Base-by-base conservation (phyloP, 30 jellyfish, hydroid and myxozoan species). In the Aurelia coerulea region DNA sequence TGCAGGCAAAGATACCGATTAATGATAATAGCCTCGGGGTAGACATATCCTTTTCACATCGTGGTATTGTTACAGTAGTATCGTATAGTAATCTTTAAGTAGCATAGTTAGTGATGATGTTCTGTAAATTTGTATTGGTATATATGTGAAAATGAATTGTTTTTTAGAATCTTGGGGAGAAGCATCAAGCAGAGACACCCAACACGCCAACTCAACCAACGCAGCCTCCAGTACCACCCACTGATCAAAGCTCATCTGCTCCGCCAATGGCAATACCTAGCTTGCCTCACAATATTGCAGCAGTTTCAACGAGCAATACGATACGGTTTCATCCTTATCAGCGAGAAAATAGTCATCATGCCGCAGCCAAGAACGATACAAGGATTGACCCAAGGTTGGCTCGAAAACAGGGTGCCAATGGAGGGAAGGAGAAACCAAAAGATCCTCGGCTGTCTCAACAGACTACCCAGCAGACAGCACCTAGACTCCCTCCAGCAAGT, bases 271-370 rank as follows among this genome's bases (percentile, higher is more conserved):
- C 56, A 46, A 7, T 31, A 59, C 74, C 12, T 52, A 51, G 32
- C 19, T 39, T 5, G 6, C 73, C 52, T 11, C 56, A 14, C 85
- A 74, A 19, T 46, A 52, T 23, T 31, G 59, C 75, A 10, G 33
- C 89, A 73, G 39, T 78, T 32, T 32, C 88, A 46, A 6, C 56
- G 8, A 46, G 56, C 14, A 46, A 9, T 11, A 41, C 78, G 34
- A 71, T 50, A 37, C 78, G 97, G 12, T 88, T 64, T 53, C 97
- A 88, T 41, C 97, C 97, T 42, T 88, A 88, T 56, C 89, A 79
- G 59, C 76, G 97, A 5, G 97, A 88, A 17, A 73, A 63, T 37
- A 64, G 88, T 49, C 34, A 37, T 65, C 33, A 23, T 2, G 66
- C 60, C 31, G 83, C 62, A 23, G 65, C 39, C 32, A 74, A 76